A percentile compares a stretch with the other conserved stretches of the same genome.
These are phyloP conservation scores for Nautilus pompilius DNA, from an alignment of 1,140 invertebrate genomes.

Conservation along the genomic window DNA sequence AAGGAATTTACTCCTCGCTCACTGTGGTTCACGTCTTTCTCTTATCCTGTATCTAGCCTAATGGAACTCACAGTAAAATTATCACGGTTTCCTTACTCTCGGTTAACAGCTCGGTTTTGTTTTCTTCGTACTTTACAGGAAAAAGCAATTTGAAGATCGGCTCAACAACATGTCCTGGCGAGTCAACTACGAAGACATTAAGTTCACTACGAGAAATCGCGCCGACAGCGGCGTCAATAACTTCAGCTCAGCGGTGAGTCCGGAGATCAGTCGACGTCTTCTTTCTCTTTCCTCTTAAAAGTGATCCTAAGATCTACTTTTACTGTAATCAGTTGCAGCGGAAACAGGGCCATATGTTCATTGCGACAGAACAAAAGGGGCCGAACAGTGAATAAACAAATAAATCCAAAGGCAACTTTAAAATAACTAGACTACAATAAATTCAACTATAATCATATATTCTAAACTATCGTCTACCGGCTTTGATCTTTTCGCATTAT, in stretches of 20 bases:
- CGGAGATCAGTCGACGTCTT: not conserved
- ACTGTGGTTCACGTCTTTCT: too few relatives aligned
- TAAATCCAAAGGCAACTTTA: not conserved
- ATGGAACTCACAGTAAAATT: too few relatives aligned
- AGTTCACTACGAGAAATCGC: slow-evolving; percentile 8
- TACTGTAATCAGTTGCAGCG: not conserved
- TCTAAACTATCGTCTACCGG: too few relatives aligned
- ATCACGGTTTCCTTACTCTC: too few relatives aligned
- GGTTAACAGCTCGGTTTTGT: too few relatives aligned
- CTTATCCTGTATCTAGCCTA: too few relatives aligned
- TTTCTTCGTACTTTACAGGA: too few relatives aligned
- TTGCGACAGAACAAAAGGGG: not conserved
- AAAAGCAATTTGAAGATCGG: too few relatives aligned
- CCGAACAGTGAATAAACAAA: not conserved
- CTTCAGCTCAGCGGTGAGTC: slow-evolving; percentile 12
- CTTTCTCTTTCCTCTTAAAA: not conserved
- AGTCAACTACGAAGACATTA: slow-evolving; percentile 18
- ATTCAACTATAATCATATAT: too few relatives aligned
- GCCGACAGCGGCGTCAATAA: slow-evolving; percentile 6
- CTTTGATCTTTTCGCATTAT: too few relatives aligned
- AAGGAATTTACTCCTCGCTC: too few relatives aligned
- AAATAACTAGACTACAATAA: not conserved
- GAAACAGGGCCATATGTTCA: not conserved
- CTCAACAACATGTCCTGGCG: slow-evolving; percentile 23
- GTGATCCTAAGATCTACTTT: not conserved